Percentiles rank a stretch among this genome's conserved stretches.
Conservation (phyloP, 2,888 invertebrate species). For the Trachelus tabidus region DNA sequence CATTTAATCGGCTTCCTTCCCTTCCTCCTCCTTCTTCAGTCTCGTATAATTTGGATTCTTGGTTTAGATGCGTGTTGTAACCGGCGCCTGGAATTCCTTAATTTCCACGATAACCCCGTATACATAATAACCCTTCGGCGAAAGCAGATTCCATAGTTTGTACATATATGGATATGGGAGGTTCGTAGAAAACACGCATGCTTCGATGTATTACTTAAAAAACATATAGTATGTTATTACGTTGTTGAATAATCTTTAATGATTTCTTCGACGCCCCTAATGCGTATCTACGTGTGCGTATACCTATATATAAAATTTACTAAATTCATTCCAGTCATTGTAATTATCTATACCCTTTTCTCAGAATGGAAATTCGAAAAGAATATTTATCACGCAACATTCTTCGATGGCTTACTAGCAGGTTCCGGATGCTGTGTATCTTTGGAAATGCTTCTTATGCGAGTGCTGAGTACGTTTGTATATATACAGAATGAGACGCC, state of each 20-base stretch:
- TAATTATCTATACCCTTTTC: not conserved
- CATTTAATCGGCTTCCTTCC: not conserved
- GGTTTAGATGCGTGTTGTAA: not conserved
- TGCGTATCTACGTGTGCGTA: not conserved
- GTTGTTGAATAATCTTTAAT: not conserved
- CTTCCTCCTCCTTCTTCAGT: not conserved
- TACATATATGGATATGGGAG: not conserved
- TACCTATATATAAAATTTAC: not conserved
- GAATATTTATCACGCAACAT: not conserved
- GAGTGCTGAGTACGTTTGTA: not conserved
- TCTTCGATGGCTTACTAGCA: not conserved
- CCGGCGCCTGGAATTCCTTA: conserved; percentile 25
- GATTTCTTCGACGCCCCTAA: not conserved
- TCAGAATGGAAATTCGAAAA: not conserved
- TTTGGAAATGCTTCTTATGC: not conserved
- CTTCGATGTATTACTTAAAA: conserved; percentile 26
- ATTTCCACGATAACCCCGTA: conserved; percentile 24
- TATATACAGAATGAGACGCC: conserved; percentile 28
- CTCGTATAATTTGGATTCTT: not conserved
- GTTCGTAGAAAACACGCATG: not conserved
- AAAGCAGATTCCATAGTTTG: conserved; percentile 16
- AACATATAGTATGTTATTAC: conserved; percentile 42
- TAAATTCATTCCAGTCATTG: not conserved
- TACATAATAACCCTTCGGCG: conserved; percentile 31
- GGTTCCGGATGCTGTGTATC: not conserved